Base-by-base conservation (phyloP, 2,888 invertebrate genomes). In the Orthosia cruda region DNA sequence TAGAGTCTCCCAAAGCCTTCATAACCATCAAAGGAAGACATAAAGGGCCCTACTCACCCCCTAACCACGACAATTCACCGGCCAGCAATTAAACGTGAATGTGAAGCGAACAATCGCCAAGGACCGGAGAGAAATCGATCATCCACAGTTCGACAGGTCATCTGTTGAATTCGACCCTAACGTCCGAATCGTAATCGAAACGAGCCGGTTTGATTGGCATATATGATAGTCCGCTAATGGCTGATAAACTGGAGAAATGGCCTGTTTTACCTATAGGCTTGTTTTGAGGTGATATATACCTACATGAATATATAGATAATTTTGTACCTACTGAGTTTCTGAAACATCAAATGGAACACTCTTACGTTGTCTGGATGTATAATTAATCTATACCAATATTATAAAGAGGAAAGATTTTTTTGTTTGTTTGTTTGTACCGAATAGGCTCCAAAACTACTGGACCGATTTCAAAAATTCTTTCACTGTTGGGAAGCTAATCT, bases 31-130 rank as follows among this genome's bases (percentile, higher is more conserved):
- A 50, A 20, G 32, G 23, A 9, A 23, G 65, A 32, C 26, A 54
- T 59, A 63, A 50, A 59, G 50, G 40, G 20, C 47, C 32, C 49
- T 13, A 32, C 16, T 15, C 13, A 72, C 47, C 4, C 32, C 58
- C 45, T 74, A 66, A 66, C 76, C 67, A 62, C 61, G 65, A 63
- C 63, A 75, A 64, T 78, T 71, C 70, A 81, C 71, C 70, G 72
- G 69, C 75, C 78, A 70, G 72, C 86, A 88, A 89, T 91, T 91
- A 88, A 87, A 88, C 85, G 73, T 76, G 66, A 86, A 85, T 88
- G 78, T 75, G 80, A 86, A 68, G 66, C 81, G 83, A 78, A 88
- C 83, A 85, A 87, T 86, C 84, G 85, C 72, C 63, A 84, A 81
- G 69, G 84, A 70, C 74, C 62, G 71, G 64, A 87, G 77, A 72